Conservation (phyloP, 2,113 vertebrate species). For the Mixornis gularis region DNA sequence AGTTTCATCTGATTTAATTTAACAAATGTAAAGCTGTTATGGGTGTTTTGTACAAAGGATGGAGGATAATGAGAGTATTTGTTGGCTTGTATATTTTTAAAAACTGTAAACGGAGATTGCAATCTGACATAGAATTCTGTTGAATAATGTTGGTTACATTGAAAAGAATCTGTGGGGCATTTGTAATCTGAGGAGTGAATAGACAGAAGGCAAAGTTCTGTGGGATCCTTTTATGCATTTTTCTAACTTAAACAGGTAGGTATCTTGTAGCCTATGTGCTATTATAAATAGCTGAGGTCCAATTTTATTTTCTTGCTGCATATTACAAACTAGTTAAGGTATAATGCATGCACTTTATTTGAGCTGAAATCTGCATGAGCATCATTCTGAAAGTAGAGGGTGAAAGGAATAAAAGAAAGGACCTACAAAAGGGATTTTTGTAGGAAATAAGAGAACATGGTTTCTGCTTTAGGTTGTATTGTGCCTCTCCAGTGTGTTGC, state of each 20-base stretch:
- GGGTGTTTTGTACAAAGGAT: background rate
- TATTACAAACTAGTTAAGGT: background rate
- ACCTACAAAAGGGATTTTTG: background rate
- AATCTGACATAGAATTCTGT: rapidly evolving
- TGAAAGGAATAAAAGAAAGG: background rate
- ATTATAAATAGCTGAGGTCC: rapidly evolving
- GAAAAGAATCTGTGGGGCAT: background rate
- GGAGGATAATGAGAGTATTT: background rate
- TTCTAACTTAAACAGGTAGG: background rate
- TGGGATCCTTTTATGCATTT: background rate
- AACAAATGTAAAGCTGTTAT: background rate
- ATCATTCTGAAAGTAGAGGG: background rate
- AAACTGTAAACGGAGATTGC: background rate
- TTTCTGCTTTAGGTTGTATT: background rate
- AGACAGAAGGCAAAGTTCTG: background rate
- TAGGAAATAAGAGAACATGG: background rate
- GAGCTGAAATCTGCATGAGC: background rate
- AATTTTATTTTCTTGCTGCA: background rate
- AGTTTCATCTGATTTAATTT: background rate
- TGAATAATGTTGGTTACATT: background rate
- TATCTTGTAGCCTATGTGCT: background rate
- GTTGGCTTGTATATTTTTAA: background rate
- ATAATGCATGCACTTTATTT: rapidly evolving
- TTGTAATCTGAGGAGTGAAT: background rate
- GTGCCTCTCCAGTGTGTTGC: background rate